A percentile compares a stretch with the other conserved stretches of the same genome.
These are phyloP conservation scores for Danio rerio DNA, from an alignment of 2,113 vertebrate species.

Conservation along the genomic window DNA sequence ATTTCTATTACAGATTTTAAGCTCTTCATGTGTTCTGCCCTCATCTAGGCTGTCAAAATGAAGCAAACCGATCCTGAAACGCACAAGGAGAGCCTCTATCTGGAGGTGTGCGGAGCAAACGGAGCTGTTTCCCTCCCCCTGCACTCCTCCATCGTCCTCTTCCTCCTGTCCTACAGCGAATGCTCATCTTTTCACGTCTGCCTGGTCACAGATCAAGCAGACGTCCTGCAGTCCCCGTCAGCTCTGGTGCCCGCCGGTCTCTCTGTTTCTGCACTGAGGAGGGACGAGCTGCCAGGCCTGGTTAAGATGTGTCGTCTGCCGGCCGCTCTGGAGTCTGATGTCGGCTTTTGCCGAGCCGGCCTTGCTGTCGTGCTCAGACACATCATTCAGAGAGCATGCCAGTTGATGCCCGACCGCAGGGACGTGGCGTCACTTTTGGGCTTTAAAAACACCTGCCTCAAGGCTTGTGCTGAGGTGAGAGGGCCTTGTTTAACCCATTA, in stretches of 20 bases:
- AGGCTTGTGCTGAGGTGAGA: conserved; percentile 96
- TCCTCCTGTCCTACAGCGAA: conserved; percentile 92
- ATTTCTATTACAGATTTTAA: background rate
- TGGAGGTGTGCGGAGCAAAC: conserved; percentile 75
- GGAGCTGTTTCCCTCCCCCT: conserved; percentile 81
- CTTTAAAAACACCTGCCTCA: conserved; percentile 97
- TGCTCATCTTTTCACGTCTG: conserved; percentile 84
- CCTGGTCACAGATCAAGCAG: conserved; percentile 73
- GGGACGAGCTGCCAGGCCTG: conserved; percentile 78
- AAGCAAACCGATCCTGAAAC: conserved; percentile 66
- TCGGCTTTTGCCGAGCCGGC: conserved; percentile 88
- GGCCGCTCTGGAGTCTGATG: conserved; percentile 78
- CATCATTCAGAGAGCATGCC: conserved; percentile 81
- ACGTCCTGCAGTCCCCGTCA: conserved; percentile 58
- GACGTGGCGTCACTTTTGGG: conserved; percentile 87
- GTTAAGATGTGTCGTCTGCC: conserved; percentile 87
- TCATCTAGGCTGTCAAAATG: conserved; percentile 70
- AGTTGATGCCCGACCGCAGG: conserved; percentile 79
- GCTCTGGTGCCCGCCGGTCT: conserved; percentile 64
- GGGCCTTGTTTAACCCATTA: too few species aligned
- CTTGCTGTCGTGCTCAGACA: conserved; percentile 92
- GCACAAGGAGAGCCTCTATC: conserved; percentile 80
- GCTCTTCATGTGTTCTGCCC: background rate
- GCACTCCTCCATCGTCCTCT: conserved; percentile 88
- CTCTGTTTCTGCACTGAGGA: conserved; percentile 70